Percentiles rank a stretch among this genome's conserved stretches.
These are phyloP conservation scores for Aramus guarauna DNA, from an alignment of 2,113 vertebrate genomes.

Conservation along the genomic window DNA sequence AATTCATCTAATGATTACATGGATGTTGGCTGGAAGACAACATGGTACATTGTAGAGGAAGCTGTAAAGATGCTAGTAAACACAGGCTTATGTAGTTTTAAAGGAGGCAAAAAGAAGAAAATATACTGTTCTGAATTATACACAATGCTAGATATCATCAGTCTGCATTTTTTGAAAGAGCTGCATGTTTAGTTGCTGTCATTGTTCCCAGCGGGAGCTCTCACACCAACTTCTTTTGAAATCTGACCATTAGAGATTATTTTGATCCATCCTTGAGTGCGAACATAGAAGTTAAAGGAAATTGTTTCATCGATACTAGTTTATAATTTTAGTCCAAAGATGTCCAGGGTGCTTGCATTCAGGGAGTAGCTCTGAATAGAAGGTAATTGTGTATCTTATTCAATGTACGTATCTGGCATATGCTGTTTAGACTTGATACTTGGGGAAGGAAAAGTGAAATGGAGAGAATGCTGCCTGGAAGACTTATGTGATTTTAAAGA, in stretches of 20 bases:
- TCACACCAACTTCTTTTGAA: constrained; percentile 19
- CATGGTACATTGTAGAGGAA: neutral
- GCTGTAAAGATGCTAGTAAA: constrained; percentile 41
- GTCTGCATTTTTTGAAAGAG: neutral
- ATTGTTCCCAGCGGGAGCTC: constrained; percentile 7
- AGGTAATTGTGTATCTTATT: neutral
- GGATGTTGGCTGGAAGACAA: constrained; percentile 17
- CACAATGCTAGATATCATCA: neutral
- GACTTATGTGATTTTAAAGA: neutral
- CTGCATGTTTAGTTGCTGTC: neutral
- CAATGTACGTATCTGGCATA: neutral
- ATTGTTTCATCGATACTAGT: constrained; percentile 43
- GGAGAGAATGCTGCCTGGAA: neutral
- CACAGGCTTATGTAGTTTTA: neutral
- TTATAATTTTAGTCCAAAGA: constrained; percentile 40
- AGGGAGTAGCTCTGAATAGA: neutral
- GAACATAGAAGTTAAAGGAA: constrained; percentile 7
- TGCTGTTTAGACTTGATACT: neutral
- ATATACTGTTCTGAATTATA: neutral
- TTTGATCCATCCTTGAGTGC: neutral
- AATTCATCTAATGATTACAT: constrained; percentile 60
- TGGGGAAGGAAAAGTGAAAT: neutral
- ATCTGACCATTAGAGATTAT: constrained; percentile 24
- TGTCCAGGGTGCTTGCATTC: neutral
- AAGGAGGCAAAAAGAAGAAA: constrained; percentile 25